phyloP scores from a whole-genome alignment of 2,797 vertebrate genomes.

The Amblyraja radiata region DNA sequence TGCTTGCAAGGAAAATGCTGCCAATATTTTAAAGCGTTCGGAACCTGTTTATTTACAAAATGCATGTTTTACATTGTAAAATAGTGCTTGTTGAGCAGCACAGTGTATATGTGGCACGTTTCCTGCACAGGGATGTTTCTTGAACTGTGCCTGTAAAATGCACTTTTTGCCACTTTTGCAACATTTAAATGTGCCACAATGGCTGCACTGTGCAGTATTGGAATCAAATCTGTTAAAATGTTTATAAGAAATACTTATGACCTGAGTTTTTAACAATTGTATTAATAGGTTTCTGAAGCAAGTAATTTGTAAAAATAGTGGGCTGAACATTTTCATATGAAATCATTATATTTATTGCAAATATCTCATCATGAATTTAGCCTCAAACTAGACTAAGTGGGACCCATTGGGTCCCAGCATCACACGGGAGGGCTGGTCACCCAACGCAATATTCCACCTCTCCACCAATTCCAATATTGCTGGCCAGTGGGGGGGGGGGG shows the following conservation, averaged over 20 bases:
- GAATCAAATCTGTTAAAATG: background rate
- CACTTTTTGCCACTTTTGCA: background rate
- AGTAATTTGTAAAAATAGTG: background rate
- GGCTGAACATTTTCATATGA: background rate
- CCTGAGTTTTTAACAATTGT: background rate
- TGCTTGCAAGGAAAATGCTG: background rate
- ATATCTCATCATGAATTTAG: background rate
- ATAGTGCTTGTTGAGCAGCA: background rate
- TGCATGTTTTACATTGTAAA: background rate
- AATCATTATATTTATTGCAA: background rate
- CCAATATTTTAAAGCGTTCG: background rate
- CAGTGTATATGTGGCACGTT: background rate
- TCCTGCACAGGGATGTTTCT: background rate
- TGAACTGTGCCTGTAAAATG: background rate
- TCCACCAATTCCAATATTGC: too few species aligned
- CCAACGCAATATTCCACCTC: too few species aligned
- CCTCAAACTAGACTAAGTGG: too few species aligned
- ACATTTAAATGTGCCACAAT: background rate
- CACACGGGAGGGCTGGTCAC: too few species aligned
- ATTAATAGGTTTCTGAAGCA: background rate
- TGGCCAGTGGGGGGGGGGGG: too few species aligned
- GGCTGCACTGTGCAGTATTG: background rate
- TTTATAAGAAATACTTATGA: background rate
- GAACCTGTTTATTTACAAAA: background rate
- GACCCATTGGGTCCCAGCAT: too few species aligned